A percentile compares a stretch with the other conserved stretches of the same genome.
Conservation (phyloP, 2,888 invertebrate species). For the Doris montereyensis region DNA sequence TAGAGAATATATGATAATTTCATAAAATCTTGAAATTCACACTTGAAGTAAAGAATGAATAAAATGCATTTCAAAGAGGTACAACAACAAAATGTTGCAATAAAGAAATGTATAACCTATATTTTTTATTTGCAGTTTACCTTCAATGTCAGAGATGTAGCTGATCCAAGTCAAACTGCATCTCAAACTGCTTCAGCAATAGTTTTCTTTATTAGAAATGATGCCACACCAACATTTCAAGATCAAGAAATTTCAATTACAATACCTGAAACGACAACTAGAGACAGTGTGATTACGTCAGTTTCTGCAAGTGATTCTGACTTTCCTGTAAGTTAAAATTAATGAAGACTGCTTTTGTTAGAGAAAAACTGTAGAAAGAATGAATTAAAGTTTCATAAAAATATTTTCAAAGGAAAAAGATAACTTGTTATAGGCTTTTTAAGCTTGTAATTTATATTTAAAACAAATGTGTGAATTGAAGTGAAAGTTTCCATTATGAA, state of each 20-base stretch:
- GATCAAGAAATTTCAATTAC: conserved; percentile 40
- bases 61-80: too few relatives aligned
- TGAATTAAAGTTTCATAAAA: too few relatives aligned
- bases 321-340: conserved; percentile 24
- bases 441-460: too few relatives aligned
- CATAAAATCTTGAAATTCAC: too few relatives aligned
- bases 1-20: too few relatives aligned
- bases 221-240: conserved; percentile 50
- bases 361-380: too few relatives aligned
- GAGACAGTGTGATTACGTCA: neutral
- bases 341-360: too few relatives aligned
- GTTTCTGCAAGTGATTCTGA: conserved; percentile 37
- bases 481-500: too few relatives aligned
- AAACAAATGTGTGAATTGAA: too few relatives aligned
- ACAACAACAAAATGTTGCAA: neutral
- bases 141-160: conserved; percentile 48
- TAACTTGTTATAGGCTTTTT: too few relatives aligned
- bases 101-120: neutral
- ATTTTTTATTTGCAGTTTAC: conserved; percentile 41
- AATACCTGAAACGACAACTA: conserved; percentile 13
- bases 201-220: conserved; percentile 59
- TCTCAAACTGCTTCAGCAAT: conserved; percentile 50
- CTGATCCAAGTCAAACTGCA: conserved; percentile 41
- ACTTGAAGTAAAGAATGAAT: too few relatives aligned
- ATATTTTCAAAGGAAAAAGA: too few relatives aligned